Evolutionary conservation across 2,113 vertebrate genomes (phyloP).

Genomic region (Gobius niger): DNA sequence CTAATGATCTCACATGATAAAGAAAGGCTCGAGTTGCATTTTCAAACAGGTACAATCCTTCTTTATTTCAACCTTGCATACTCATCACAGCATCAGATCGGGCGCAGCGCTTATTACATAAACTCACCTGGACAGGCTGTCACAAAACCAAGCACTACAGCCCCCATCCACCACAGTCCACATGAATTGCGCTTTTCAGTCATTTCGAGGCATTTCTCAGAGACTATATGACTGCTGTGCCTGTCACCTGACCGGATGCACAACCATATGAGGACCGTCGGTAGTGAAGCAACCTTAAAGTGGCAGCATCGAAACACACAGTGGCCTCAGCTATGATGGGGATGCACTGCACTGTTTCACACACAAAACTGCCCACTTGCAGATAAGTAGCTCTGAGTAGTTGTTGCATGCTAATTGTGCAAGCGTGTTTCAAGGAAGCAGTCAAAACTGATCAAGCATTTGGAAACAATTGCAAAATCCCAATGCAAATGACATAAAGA

Average conservation of each 20-base stretch:
- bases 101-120: constrained; percentile 63
- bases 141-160: constrained; percentile 44
- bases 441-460: constrained; percentile 8
- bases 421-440: background rate
- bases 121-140: constrained; percentile 60
- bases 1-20: constrained; percentile 59
- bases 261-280: constrained; percentile 75
- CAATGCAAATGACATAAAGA: constrained; percentile 24
- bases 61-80: constrained; percentile 39
- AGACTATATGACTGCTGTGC: constrained; percentile 70
- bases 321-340: constrained; percentile 58
- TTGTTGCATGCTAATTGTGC: constrained; percentile 10
- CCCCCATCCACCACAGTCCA: constrained; percentile 52
- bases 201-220: constrained; percentile 77
- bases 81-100: constrained; percentile 60
- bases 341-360: constrained; percentile 15
- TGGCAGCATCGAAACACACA: constrained; percentile 45
- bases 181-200: constrained; percentile 72
- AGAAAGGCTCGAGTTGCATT: constrained; percentile 54
- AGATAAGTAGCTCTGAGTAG: background rate
- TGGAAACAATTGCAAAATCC: constrained; percentile 19
- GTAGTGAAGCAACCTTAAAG: constrained; percentile 79
- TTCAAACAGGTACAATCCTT: constrained; percentile 33
- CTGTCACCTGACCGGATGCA: constrained; percentile 80
- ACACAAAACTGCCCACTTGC: background rate